phyloP scores from a whole-genome alignment of 2,888 invertebrate genomes.

The Athrips mouffetella region DNA sequence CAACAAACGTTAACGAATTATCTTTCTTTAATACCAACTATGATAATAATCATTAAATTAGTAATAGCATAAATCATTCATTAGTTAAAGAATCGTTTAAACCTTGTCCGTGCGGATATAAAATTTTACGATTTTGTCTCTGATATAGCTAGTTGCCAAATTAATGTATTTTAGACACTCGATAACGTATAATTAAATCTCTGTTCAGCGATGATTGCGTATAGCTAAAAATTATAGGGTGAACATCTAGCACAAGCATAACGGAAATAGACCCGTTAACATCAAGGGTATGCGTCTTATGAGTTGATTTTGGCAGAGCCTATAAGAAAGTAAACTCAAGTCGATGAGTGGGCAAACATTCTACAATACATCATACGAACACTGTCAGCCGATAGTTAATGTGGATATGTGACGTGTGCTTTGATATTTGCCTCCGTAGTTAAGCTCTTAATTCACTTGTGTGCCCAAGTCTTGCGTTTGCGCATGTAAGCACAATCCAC shows the following conservation, averaged over 20 bases:
- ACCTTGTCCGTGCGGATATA: conserved; percentile 43
- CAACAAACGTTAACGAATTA: conserved; percentile 36
- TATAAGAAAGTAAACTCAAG: conserved; percentile 40
- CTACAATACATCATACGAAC: conserved; percentile 14
- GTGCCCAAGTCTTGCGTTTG: neutral
- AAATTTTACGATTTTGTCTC: conserved; percentile 52
- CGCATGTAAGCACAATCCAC: conserved; percentile 7
- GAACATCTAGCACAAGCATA: conserved; percentile 26
- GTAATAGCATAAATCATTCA: conserved; percentile 51
- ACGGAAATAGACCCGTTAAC: conserved; percentile 27
- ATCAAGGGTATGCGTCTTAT: conserved; percentile 23
- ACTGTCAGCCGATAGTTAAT: conserved; percentile 6
- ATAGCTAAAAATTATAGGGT: conserved; percentile 17
- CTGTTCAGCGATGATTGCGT: conserved; percentile 11
- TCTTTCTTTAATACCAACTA: conserved; percentile 32
- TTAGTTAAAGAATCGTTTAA: conserved; percentile 49
- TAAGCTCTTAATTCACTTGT: conserved; percentile 3
- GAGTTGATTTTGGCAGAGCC: conserved; percentile 32
- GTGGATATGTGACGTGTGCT: conserved; percentile 9
- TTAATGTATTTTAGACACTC: conserved; percentile 41
- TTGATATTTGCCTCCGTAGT: conserved; percentile 14
- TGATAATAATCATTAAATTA: conserved; percentile 43
- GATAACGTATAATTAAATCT: conserved; percentile 32
- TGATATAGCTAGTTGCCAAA: conserved; percentile 42
- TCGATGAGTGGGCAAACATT: conserved; percentile 40